Evolutionary conservation across 2,888 invertebrate species (phyloP).

Genomic region (Habroteleia sp.): DNA sequence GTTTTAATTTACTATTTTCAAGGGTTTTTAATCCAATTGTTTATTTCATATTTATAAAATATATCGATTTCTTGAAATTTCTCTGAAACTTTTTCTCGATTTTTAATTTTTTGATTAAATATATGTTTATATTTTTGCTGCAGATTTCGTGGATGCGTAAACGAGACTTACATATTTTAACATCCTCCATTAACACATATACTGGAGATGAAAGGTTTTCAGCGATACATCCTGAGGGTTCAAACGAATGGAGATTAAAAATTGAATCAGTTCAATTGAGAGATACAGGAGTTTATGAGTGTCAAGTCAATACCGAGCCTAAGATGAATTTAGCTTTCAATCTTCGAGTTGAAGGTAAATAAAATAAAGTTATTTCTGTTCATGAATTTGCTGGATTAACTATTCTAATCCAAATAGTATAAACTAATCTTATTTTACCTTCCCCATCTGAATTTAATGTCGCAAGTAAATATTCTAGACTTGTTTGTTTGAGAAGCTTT

Average conservation of each 20-base stretch:
- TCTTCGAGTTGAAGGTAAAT: slow-evolving; percentile 89
- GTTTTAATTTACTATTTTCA: too few species aligned
- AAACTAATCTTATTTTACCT: too few species aligned
- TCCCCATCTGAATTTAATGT: too few species aligned
- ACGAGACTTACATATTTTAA: slow-evolving; percentile 91
- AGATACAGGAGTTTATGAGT: slow-evolving; percentile 93
- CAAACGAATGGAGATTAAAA: slow-evolving; percentile 93
- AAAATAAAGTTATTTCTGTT: slow-evolving; percentile 71
- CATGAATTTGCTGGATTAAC: too few species aligned
- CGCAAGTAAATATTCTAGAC: too few species aligned
- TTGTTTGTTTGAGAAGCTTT: too few species aligned
- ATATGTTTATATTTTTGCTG: slow-evolving; percentile 50
- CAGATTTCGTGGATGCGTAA: slow-evolving; percentile 93
- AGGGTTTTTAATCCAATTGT: too few species aligned
- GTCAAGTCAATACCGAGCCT: slow-evolving; percentile 94
- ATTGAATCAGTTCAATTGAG: slow-evolving; percentile 91
- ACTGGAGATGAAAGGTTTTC: slow-evolving; percentile 94
- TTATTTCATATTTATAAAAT: too few species aligned
- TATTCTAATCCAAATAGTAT: too few species aligned
- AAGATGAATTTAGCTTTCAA: slow-evolving; percentile 92
- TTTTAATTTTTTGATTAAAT: too few species aligned
- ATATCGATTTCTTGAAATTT: too few species aligned
- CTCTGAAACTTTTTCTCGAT: too few species aligned
- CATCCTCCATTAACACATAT: slow-evolving; percentile 92
- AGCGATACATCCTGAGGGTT: slow-evolving; percentile 90